Evolutionary conservation across 1,140 invertebrate genomes (phyloP).

Genomic region (Conus ventricosus): DNA sequence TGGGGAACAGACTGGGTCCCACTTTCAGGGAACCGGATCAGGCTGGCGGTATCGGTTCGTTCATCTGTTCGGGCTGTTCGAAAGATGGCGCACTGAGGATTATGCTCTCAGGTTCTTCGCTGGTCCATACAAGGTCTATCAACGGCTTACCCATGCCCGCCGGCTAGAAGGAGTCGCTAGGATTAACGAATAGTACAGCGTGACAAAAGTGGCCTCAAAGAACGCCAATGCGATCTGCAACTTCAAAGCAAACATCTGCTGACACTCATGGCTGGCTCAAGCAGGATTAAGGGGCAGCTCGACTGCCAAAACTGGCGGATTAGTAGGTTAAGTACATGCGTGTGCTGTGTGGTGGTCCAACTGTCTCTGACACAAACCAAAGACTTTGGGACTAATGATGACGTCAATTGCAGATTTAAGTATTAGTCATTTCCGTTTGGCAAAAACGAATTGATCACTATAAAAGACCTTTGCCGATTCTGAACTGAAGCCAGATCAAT

Average conservation of each 20-base stretch:
- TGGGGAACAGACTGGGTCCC: too few relatives aligned
- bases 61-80: background rate
- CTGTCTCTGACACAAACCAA: background rate
- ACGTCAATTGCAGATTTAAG: background rate
- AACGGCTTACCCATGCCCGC: background rate
- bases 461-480: background rate
- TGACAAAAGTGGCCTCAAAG: background rate
- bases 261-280: background rate
- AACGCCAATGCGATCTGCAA: background rate
- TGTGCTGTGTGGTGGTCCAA: background rate
- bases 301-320: background rate
- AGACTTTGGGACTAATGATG: background rate
- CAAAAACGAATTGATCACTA: too few relatives aligned
- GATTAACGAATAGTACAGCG: background rate
- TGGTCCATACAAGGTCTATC: background rate
- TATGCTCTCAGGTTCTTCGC: background rate
- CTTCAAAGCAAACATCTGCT: background rate
- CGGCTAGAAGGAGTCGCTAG: background rate
- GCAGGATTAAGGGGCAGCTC: background rate
- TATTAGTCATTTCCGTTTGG: slow-evolving; percentile 13
- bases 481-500: background rate
- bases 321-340: background rate
- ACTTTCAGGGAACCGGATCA: background rate
- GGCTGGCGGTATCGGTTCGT: background rate
- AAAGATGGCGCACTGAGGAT: background rate